phyloP scores from a whole-genome alignment of 1,140 invertebrate species.

The Drosophila athabasca region DNA sequence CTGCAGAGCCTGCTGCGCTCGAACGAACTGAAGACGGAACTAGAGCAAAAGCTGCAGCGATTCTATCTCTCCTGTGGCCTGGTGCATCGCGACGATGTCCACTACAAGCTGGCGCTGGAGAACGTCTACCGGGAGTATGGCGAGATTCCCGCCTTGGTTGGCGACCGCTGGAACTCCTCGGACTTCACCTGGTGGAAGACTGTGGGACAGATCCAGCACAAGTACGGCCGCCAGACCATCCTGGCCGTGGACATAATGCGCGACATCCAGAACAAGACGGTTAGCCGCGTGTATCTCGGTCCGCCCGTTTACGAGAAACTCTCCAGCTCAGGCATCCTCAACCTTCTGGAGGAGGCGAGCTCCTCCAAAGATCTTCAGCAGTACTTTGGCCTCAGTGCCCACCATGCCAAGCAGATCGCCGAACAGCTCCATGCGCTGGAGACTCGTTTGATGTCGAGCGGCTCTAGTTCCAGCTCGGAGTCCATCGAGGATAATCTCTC shows the following conservation, averaged over 20 bases:
- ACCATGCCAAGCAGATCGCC: slow-evolving; percentile 30
- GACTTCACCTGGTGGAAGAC: slow-evolving; percentile 69
- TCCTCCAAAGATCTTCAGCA: slow-evolving; percentile 26
- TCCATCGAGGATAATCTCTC: slow-evolving; percentile 29
- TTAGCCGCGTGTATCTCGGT: slow-evolving; percentile 55
- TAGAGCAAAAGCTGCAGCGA: slow-evolving; percentile 57
- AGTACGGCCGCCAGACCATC: slow-evolving; percentile 58
- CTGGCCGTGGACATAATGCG: slow-evolving; percentile 53
- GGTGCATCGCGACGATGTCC: slow-evolving; percentile 37
- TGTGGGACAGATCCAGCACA: slow-evolving; percentile 55
- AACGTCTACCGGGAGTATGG: slow-evolving; percentile 57
- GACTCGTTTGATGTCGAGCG: background rate
- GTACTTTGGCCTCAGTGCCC: slow-evolving; percentile 23
- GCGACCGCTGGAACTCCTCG: slow-evolving; percentile 36
- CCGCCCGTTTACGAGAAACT: slow-evolving; percentile 15
- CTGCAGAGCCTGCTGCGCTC: slow-evolving; percentile 43
- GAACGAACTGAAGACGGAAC: slow-evolving; percentile 12
- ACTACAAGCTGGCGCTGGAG: slow-evolving; percentile 50
- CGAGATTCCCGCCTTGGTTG: slow-evolving; percentile 41
- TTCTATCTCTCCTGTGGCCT: slow-evolving; percentile 61
- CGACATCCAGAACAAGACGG: slow-evolving; percentile 51
- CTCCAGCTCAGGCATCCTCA: slow-evolving; percentile 5
- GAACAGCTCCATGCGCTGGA: slow-evolving; percentile 37
- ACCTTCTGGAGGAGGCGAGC: slow-evolving; percentile 8
- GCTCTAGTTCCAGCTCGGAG: background rate